Evolutionary conservation across 2,797 vertebrate species (phyloP).

Genomic region (Micromesistius poutassou): DNA sequence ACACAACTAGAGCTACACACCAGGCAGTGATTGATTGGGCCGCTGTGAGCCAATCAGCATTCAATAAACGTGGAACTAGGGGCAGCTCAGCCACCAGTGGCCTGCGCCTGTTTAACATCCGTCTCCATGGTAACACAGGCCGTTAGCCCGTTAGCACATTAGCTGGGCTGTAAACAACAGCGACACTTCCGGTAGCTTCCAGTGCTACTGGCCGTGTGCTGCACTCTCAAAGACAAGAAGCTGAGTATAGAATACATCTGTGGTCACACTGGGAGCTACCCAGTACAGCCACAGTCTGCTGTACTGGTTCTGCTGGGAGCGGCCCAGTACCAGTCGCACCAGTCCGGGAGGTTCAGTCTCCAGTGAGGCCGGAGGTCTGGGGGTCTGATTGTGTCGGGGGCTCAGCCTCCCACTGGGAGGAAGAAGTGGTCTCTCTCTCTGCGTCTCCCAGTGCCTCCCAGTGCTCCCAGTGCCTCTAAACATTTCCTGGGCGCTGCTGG

Average conservation of each 20-base stretch:
- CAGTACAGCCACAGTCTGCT: neutral
- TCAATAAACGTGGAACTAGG: conserved; percentile 70
- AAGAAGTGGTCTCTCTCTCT: neutral
- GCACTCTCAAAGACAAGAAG: neutral
- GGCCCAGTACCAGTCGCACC: neutral
- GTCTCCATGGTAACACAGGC: neutral
- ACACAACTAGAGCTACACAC: too few relatives aligned
- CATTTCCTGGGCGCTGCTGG: neutral
- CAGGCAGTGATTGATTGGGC: neutral
- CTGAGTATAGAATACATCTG: too few relatives aligned
- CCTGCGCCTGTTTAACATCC: neutral
- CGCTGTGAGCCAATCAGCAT: conserved; percentile 69
- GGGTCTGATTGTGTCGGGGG: neutral
- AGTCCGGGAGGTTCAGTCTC: neutral
- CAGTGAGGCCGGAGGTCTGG: neutral
- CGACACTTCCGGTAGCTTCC: neutral
- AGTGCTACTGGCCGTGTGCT: neutral
- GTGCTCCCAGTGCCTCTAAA: neutral
- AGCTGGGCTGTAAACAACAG: neutral
- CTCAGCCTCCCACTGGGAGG: neutral
- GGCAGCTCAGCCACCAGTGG: conserved; percentile 66
- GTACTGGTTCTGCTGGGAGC: neutral
- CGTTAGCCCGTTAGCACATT: neutral
- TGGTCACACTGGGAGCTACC: too few relatives aligned
- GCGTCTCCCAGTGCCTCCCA: too few relatives aligned